Conservation (phyloP, 2,888 invertebrate genomes). For the Cepaea hortensis region DNA sequence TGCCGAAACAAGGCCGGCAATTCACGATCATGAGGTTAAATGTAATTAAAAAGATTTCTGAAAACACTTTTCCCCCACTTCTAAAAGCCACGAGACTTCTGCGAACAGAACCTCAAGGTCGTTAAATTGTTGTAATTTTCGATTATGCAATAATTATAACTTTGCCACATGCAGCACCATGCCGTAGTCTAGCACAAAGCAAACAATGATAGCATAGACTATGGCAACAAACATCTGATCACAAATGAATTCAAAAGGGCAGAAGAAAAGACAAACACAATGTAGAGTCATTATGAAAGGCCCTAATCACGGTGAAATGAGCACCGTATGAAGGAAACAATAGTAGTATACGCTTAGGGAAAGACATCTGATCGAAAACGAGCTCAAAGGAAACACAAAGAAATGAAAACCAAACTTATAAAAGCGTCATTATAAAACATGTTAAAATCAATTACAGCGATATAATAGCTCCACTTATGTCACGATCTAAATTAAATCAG, state of each 20-base stretch:
- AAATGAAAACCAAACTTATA: no score
- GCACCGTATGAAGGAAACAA: no score
- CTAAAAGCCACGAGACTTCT: background rate
- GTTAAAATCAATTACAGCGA: background rate
- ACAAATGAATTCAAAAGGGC: background rate
- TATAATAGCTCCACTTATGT: background rate
- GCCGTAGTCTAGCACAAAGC: no score
- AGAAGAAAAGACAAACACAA: background rate
- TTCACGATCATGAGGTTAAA: constrained; percentile 18
- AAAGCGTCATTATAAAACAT: background rate
- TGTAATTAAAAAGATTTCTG: constrained; percentile 28
- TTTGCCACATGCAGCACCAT: background rate
- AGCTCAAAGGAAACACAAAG: no score
- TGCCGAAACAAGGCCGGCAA: background rate
- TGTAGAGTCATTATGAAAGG: background rate
- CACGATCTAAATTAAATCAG: background rate
- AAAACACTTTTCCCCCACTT: constrained; percentile 11
- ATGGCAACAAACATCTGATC: background rate
- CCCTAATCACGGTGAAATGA: no score
- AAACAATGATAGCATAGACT: no score
- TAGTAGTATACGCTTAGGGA: no score
- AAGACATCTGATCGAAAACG: no score
- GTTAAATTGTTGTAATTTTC: constrained; percentile 1
- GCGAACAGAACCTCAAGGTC: background rate
- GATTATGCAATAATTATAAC: constrained; percentile 9